Evolutionary conservation across 2,113 vertebrate genomes (phyloP), one percentile per base, ranked within the genome.

Genomic region (Apteryx mantelli): DNA sequence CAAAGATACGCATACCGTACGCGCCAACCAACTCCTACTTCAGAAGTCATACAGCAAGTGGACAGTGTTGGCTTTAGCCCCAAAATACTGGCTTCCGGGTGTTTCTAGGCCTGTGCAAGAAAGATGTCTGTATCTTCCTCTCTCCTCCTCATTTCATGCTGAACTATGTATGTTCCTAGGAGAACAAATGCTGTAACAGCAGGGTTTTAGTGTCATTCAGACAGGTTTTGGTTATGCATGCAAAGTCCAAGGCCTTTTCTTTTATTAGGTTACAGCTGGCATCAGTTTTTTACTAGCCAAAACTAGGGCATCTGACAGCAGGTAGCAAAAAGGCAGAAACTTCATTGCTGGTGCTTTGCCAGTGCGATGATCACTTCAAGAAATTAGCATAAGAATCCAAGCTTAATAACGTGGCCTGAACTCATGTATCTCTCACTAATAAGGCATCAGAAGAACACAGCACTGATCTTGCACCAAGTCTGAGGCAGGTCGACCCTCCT

Each of bases 241-340:
- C 32, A 1, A 91, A 90, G 65, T 95, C 91, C 82, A 88, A 90
- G 70, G 73, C 76, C 10, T 58, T 68, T 78, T 86, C 69, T 50
- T 70, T 84, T 86, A 81, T 90, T 86, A 93, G 85, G 73, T 85
- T 97, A 84, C 91, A 97, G 85, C 89, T 96, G 91, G 76, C 64
- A 64, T 80, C 78, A 42, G 55, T 75, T 93, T 91, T 83, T 91
- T 63, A 52, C 56, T 80, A 86, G 79, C 73, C 52, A 69, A 53
- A 96, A 86, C 86, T 93, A 65, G 94, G 90, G 64, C 94, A 83
- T 93, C 86, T 89, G 69, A 95, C 94, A 95, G 94, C 95, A 96
- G 86, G 93, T 60, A 94, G 34, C 75, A 90, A 86, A 40, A 93
- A 92, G 82, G 73, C 71, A 93, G 68, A 91, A 90, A 93, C 42